Base-by-base conservation (phyloP, 2,113 vertebrate genomes). In the Ivindomyrus marchei region DNA sequence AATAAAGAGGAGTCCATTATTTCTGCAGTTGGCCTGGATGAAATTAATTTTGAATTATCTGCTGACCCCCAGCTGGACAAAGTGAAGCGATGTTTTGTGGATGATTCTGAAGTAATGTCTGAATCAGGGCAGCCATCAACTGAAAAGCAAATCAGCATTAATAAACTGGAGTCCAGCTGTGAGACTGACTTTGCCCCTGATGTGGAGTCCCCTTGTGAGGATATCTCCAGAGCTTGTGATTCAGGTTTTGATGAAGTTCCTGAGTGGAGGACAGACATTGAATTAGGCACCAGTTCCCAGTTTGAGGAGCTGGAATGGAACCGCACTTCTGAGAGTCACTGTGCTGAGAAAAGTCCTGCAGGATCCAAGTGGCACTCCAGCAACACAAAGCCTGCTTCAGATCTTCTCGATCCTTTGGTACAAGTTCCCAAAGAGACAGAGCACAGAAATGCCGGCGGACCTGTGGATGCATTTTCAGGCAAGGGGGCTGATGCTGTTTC, bases 301-400 rank as follows among this genome's bases (percentile, higher is more conserved):
- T 62, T 53, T 21, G 62, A 90, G 89, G 89, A 86, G 39, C 36
- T 88, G 46, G 85, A 46, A 52, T 24, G 31, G 49, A 70, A n/a
- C 89, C 21, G 2, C 19, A 3, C 17, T 46, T 88, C 88, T 17
- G 27, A 31, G 56, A 13, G 53, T 36, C 7, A 15, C 42, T 70
- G 52, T 46, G 21, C 56, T 45, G 49, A 24, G 46, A 74, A 74
- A 19, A 88, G 50, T 42, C 31, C 39, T 24, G 47, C 15, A 24
- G 49, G 47, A 19, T 10, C 62, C 31, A 70, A 87, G 53, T 87
- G 89, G 13, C 86, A 56, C 83, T 92, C 91, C 85, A 93, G 92
- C 89, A 92, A 93, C 49, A 87, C 88, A 70, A 91, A 92, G 85
- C 27, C n/a, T 19, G 58, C 17, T 62, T 50, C 89, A 42, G 62